These are phyloP conservation scores for Meloidogyne hapla DNA, from an alignment of 1,140 invertebrate species.

Conservation along the genomic window DNA sequence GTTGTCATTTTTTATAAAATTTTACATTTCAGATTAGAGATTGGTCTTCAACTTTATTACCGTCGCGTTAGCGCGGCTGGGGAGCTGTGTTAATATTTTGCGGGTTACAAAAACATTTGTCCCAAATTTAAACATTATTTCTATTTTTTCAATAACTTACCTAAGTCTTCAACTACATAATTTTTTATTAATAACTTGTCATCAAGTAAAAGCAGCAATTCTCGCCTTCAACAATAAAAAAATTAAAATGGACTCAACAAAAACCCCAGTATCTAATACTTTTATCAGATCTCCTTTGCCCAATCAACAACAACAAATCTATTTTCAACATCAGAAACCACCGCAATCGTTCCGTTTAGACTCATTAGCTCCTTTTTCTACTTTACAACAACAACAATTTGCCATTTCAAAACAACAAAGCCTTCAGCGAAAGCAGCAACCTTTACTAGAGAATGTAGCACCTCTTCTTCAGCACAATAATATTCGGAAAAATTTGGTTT, in stretches of 20 bases:
- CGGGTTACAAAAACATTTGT: background rate
- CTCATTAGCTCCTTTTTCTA: background rate
- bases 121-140: background rate
- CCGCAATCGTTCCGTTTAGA: background rate
- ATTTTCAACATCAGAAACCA: background rate
- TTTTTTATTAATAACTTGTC: background rate
- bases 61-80: background rate
- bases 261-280: background rate
- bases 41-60: background rate
- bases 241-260: background rate
- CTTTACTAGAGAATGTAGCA: background rate
- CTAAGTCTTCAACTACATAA: background rate
- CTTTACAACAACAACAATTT: background rate
- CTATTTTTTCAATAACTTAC: background rate
- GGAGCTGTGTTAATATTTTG: background rate
- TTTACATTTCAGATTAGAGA: background rate
- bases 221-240: too few species aligned
- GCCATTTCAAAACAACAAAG: background rate
- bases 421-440: background rate
- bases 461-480: background rate
- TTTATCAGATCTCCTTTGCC: conserved; percentile 1
- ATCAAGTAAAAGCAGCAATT: background rate
- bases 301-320: background rate
- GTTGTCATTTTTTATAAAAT: too few species aligned
- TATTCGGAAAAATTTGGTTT: background rate